phyloP scores from a whole-genome alignment of 35 echinoderm and acorn worm genomes.

The Antedon bifida region DNA sequence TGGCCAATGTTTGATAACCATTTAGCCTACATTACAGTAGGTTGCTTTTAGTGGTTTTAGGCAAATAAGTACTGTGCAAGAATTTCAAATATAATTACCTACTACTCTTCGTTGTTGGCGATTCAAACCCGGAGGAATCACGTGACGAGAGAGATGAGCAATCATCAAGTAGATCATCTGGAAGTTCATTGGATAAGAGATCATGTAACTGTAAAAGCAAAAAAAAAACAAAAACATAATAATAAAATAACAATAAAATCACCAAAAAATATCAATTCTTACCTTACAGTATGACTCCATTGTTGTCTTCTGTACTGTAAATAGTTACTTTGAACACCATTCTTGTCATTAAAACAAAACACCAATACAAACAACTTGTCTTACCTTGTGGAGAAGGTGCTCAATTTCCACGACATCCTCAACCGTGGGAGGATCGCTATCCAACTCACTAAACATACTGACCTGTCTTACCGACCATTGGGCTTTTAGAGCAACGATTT shows the following conservation, averaged over 20 bases:
- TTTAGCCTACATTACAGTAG: too few species aligned
- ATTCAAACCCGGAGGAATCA: neutral
- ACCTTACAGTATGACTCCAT: too few species aligned
- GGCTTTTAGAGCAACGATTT: neutral
- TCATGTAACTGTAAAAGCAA: neutral
- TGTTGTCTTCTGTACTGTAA: too few species aligned
- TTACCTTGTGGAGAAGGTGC: neutral
- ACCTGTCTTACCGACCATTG: neutral
- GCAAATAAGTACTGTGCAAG: too few species aligned
- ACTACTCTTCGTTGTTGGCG: neutral
- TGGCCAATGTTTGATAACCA: too few species aligned
- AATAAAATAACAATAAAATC: neutral
- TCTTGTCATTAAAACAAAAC: too few species aligned
- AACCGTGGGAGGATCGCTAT: neutral
- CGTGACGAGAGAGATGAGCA: constrained; percentile 2
- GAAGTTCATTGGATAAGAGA: neutral
- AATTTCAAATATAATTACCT: too few species aligned
- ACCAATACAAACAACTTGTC: neutral
- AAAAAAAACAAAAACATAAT: neutral
- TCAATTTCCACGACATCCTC: neutral
- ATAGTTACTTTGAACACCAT: too few species aligned
- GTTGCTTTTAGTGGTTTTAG: too few species aligned
- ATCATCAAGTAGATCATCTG: constrained; percentile 11
- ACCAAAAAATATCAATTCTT: neutral
- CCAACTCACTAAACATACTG: neutral